These are phyloP conservation scores for Stenchaetothrips biformis DNA, from an alignment of 2,888 invertebrate genomes.

Conservation along the genomic window DNA sequence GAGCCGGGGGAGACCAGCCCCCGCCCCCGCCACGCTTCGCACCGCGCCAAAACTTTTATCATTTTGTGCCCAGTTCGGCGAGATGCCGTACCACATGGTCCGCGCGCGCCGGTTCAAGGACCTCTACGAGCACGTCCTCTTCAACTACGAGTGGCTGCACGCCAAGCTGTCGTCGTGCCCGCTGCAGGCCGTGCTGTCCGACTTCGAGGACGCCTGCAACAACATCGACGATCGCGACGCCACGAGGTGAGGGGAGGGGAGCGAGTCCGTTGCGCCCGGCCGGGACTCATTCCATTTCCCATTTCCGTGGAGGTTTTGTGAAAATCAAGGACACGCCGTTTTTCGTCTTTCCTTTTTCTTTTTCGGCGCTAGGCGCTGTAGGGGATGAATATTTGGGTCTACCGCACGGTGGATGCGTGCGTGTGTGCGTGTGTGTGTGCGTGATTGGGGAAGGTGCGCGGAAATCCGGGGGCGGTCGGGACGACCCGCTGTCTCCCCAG, in stretches of 20 bases:
- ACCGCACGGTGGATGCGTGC: too few relatives aligned
- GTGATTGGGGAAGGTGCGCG: too few relatives aligned
- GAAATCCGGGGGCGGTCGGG: too few relatives aligned
- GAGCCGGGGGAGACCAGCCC: not conserved
- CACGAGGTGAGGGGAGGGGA: slow-evolving; percentile 56
- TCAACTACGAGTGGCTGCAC: slow-evolving; percentile 96
- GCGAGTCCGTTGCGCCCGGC: too few relatives aligned
- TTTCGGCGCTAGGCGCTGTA: not conserved
- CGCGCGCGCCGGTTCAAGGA: slow-evolving; percentile 86
- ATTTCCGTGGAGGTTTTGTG: not conserved
- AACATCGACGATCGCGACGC: slow-evolving; percentile 79
- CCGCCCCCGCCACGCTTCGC: not conserved
- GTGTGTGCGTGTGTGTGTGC: too few relatives aligned
- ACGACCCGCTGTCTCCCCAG: too few relatives aligned
- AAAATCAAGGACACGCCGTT: not conserved
- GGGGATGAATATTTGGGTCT: too few relatives aligned
- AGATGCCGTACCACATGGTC: slow-evolving; percentile 91
- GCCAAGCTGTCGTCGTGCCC: slow-evolving; percentile 94
- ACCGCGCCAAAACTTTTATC: slow-evolving; percentile 1
- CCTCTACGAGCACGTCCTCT: slow-evolving; percentile 84
- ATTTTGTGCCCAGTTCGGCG: slow-evolving; percentile 66
- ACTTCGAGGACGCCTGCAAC: slow-evolving; percentile 87
- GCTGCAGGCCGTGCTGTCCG: slow-evolving; percentile 86
- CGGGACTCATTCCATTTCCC: not conserved
- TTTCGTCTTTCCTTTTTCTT: not conserved